phyloP scores from a whole-genome alignment of 2,888 invertebrate species.

The Drosophila formosana region DNA sequence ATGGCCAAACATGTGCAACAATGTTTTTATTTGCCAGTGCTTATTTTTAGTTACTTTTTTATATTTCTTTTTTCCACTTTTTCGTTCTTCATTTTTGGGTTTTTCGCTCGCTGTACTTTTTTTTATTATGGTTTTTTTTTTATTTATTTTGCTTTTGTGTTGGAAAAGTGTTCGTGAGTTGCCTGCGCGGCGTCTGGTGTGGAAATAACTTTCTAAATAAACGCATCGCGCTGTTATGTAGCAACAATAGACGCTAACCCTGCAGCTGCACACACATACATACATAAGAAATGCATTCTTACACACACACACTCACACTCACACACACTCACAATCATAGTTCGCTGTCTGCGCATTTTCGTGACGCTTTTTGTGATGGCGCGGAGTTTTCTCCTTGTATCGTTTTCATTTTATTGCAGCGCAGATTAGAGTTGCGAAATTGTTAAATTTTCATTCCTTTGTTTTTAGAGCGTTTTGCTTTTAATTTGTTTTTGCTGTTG shows the following conservation, averaged over 20 bases:
- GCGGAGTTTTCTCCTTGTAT: conserved; percentile 67
- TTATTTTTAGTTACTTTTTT: conserved; percentile 76
- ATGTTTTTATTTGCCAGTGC: conserved; percentile 73
- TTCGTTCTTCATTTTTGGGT: conserved; percentile 29
- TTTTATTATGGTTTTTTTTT: not conserved
- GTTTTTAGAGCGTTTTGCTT: conserved; percentile 38
- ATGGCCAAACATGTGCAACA: conserved; percentile 69
- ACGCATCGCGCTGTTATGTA: conserved; percentile 65
- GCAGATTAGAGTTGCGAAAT: conserved; percentile 79
- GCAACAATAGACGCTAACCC: conserved; percentile 60
- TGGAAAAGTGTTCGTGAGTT: conserved; percentile 26
- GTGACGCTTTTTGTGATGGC: conserved; percentile 65
- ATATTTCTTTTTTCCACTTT: conserved; percentile 30
- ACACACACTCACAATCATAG: conserved; percentile 16
- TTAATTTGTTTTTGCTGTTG: conserved; percentile 45
- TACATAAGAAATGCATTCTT: conserved; percentile 4
- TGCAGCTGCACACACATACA: conserved; percentile 22
- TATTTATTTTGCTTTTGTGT: conserved; percentile 11
- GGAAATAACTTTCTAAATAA: conserved; percentile 78
- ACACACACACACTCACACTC: conserved; percentile 22
- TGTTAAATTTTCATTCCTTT: conserved; percentile 74
- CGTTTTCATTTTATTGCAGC: conserved; percentile 75
- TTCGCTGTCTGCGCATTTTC: conserved; percentile 70
- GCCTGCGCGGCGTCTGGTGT: conserved; percentile 53
- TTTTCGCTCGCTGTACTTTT: conserved; percentile 1